Conservation (phyloP, 2,888 invertebrate genomes). For the Oscheius sp. region DNA sequence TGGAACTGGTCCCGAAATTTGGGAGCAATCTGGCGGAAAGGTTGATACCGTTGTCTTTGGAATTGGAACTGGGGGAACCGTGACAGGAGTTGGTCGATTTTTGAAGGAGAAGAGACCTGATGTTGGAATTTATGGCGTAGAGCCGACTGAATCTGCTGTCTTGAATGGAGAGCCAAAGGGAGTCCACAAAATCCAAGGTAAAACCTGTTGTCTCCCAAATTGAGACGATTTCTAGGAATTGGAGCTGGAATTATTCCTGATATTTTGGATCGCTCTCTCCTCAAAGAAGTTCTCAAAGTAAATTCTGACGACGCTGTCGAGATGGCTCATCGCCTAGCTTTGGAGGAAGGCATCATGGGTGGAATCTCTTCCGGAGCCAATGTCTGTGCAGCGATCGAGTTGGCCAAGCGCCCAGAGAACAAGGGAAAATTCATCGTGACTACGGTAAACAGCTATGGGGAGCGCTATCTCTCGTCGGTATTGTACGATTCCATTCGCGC, state of each 20-base stretch:
- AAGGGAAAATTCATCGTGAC: conserved; percentile 58
- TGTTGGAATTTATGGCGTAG: conserved; percentile 44
- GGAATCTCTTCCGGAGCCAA: conserved; percentile 58
- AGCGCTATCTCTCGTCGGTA: conserved; percentile 46
- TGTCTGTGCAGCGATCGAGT: conserved; percentile 49
- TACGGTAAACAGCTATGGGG: conserved; percentile 52
- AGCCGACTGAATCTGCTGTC: conserved; percentile 54
- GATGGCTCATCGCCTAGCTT: conserved; percentile 50
- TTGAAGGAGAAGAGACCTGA: conserved; percentile 45
- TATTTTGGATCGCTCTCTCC: conserved; percentile 35
- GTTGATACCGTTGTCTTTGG: conserved; percentile 66
- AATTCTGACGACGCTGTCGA: conserved; percentile 45
- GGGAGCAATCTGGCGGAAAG: conserved; percentile 65
- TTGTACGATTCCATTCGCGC: conserved; percentile 12
- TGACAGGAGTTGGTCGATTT: conserved; percentile 49
- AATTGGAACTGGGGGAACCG: conserved; percentile 63
- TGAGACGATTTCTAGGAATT: conserved; percentile 49
- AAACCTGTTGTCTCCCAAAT: too few species aligned
- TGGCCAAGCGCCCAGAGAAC: conserved; percentile 47
- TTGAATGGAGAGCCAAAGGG: conserved; percentile 44
- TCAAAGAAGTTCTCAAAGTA: conserved; percentile 41
- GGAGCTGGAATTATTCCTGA: conserved; percentile 53
- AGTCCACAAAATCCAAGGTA: conserved; percentile 54
- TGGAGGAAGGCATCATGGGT: conserved; percentile 51
- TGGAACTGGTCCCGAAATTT: conserved; percentile 69